Evolutionary conservation across 1,140 invertebrate genomes (phyloP).

Genomic region (Glossosoma conforme): DNA sequence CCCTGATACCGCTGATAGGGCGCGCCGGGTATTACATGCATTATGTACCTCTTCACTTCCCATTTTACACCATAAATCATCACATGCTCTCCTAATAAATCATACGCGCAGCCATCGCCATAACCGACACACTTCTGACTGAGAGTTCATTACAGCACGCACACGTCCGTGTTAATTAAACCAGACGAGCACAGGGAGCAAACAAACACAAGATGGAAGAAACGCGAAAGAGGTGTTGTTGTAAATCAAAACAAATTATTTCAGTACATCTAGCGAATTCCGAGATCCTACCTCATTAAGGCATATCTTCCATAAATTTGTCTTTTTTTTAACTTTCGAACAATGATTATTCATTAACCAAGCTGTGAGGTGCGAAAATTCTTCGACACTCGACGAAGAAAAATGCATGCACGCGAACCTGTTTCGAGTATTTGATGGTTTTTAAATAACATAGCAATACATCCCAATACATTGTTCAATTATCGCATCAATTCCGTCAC

Average conservation of each 20-base stretch:
- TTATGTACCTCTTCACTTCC: slow-evolving; percentile 1
- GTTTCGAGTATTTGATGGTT: no score
- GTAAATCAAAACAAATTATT: slow-evolving; percentile 30
- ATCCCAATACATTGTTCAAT: no score
- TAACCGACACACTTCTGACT: slow-evolving; percentile 8
- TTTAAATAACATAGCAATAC: no score
- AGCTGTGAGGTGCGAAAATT: no score
- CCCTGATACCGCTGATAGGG: no score
- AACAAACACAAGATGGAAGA: background rate
- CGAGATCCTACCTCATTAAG: slow-evolving; percentile 23
- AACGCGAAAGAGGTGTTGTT: slow-evolving; percentile 13
- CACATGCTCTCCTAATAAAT: slow-evolving; percentile 23
- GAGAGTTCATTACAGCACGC: slow-evolving; percentile 27
- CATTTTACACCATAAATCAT: slow-evolving; percentile 27
- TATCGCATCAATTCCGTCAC: no score
- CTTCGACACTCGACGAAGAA: no score
- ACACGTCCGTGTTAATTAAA: slow-evolving; percentile 26
- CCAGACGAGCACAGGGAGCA: slow-evolving; percentile 4
- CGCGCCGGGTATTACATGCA: no score
- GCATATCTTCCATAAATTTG: no score
- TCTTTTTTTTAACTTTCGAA: no score
- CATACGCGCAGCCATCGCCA: slow-evolving; percentile 23
- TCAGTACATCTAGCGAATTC: slow-evolving; percentile 17
- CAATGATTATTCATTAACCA: no score
- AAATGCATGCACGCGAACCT: no score